phyloP scores from a whole-genome alignment of 1,140 invertebrate genomes.

The Eurytemora carolleeae region DNA sequence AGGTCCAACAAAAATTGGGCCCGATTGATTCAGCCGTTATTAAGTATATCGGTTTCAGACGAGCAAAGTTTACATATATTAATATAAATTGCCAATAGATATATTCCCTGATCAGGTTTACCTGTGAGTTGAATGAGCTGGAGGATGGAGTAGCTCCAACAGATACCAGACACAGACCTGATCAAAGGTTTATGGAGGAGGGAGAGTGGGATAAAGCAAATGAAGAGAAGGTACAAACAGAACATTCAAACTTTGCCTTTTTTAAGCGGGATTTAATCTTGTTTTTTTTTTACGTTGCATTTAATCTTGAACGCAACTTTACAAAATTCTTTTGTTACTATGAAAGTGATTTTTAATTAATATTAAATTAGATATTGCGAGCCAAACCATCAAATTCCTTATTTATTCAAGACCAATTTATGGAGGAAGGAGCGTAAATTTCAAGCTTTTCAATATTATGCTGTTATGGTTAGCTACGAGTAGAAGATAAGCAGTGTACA shows the following conservation, averaged over 20 bases:
- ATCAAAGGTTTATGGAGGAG: slow-evolving; percentile 94
- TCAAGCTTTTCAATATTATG: too few species aligned
- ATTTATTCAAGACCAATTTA: too few species aligned
- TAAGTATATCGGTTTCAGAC: too few species aligned
- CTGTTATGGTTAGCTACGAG: too few species aligned
- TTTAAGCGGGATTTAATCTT: neutral
- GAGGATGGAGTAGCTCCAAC: slow-evolving; percentile 85
- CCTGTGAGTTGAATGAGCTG: slow-evolving; percentile 84
- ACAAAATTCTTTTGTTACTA: neutral
- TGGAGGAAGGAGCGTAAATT: too few species aligned
- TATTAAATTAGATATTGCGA: too few species aligned
- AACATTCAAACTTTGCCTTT: neutral
- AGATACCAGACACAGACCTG: slow-evolving; percentile 75
- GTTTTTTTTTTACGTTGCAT: neutral
- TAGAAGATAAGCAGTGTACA: too few species aligned
- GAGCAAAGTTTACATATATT: too few species aligned
- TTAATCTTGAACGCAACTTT: neutral
- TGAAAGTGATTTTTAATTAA: slow-evolving; percentile 14
- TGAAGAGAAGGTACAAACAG: slow-evolving; percentile 45
- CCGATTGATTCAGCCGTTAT: too few species aligned
- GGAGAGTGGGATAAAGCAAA: slow-evolving; percentile 93
- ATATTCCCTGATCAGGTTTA: slow-evolving; percentile 53
- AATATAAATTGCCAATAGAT: too few species aligned
- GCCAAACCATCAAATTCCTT: too few species aligned
- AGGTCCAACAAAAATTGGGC: too few species aligned